phyloP scores from a whole-genome alignment of 2,888 invertebrate genomes.

The Spisula subtruncata region DNA sequence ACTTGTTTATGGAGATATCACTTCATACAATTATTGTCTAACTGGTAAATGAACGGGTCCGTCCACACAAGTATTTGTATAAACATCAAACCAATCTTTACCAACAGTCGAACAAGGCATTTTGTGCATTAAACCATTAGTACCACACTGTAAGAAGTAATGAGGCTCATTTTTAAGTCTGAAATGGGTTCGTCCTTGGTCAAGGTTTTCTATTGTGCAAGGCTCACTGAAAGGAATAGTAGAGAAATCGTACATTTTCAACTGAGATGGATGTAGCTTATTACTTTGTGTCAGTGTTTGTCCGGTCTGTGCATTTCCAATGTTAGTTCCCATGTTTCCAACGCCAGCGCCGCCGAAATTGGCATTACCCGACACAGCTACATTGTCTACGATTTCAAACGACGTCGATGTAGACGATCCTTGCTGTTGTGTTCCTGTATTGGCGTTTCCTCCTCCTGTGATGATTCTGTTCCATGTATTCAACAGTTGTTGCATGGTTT shows the following conservation, averaged over 20 bases:
- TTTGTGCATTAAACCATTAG: slow-evolving; percentile 51
- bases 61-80: slow-evolving; percentile 66
- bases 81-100: slow-evolving; percentile 66
- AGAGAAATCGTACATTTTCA: slow-evolving; percentile 55
- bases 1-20: too few relatives aligned
- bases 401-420: neutral
- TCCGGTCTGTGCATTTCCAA: neutral
- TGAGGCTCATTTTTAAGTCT: slow-evolving; percentile 54
- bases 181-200: slow-evolving; percentile 56
- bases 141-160: slow-evolving; percentile 64
- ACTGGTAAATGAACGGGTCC: slow-evolving; percentile 56
- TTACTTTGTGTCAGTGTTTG: neutral
- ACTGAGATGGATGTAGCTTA: slow-evolving; percentile 48
- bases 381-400: too few relatives aligned
- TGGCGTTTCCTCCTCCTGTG: neutral
- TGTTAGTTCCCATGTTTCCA: too few relatives aligned
- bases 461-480: slow-evolving; percentile 39
- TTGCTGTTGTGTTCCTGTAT: neutral
- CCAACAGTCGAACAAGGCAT: slow-evolving; percentile 56
- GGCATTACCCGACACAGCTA: too few relatives aligned
- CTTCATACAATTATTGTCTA: too few relatives aligned
- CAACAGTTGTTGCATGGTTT: slow-evolving; percentile 38
- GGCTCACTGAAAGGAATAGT: slow-evolving; percentile 54
- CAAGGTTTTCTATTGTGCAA: slow-evolving; percentile 59
- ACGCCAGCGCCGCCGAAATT: neutral